A percentile compares a stretch with the other conserved stretches of the same genome.
Evolutionary conservation across 2,888 invertebrate species (phyloP).

Genomic region (Drosophila testacea): DNA sequence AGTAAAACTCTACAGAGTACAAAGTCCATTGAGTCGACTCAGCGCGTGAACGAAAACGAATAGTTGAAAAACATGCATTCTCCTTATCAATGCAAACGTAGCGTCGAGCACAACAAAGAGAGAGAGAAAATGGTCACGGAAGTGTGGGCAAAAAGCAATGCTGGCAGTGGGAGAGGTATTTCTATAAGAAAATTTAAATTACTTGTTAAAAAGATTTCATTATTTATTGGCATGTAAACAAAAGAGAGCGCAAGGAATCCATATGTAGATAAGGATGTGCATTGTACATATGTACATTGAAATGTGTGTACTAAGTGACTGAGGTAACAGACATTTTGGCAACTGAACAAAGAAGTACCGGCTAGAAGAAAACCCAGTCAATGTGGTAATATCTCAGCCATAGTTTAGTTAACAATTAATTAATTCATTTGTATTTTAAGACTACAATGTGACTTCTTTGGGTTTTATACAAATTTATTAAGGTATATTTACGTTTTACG

Average conservation of each 20-base stretch:
- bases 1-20: slow-evolving; percentile 29
- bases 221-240: not conserved
- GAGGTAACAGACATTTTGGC: slow-evolving; percentile 5
- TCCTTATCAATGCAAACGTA: slow-evolving; percentile 46
- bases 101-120: slow-evolving; percentile 38
- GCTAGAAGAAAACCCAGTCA: not conserved
- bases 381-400: not conserved
- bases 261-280: not conserved
- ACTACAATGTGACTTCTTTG: not conserved
- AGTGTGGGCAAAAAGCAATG: slow-evolving; percentile 21
- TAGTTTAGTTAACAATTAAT: not conserved
- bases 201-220: not conserved
- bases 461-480: not conserved
- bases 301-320: not conserved
- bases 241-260: not conserved
- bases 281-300: not conserved
- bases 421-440: not conserved
- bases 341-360: slow-evolving; percentile 18
- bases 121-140: slow-evolving; percentile 33
- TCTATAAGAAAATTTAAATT: not conserved
- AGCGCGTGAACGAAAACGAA: slow-evolving; percentile 14
- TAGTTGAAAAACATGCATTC: slow-evolving; percentile 28
- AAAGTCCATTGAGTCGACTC: slow-evolving; percentile 45
- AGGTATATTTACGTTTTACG: slow-evolving; percentile 4
- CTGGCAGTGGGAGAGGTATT: slow-evolving; percentile 24